Percentiles rank a stretch among this genome's conserved stretches.
phyloP scores from a whole-genome alignment of 2,797 vertebrate genomes.

The Xyrichtys novacula region DNA sequence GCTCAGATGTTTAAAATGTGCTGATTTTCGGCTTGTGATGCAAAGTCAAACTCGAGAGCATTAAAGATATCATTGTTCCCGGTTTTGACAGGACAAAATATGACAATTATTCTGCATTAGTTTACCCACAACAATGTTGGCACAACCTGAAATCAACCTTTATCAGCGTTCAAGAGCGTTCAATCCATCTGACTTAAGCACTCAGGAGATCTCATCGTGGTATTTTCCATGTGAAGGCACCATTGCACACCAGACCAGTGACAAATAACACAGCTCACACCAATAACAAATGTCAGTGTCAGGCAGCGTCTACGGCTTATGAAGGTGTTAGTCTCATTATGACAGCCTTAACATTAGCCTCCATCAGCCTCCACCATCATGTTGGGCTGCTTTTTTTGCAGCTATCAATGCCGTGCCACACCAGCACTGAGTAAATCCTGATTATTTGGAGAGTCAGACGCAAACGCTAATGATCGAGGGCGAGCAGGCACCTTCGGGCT shows the following conservation, averaged over 20 bases:
- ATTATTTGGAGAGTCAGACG: conserved; percentile 79
- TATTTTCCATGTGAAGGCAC: conserved; percentile 85
- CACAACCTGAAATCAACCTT: conserved; percentile 81
- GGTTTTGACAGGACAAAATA: conserved; percentile 76
- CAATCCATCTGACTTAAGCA: conserved; percentile 85
- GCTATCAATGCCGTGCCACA: conserved; percentile 28
- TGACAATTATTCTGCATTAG: conserved; percentile 87
- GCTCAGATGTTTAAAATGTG: conserved; percentile 3
- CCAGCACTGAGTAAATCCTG: conserved; percentile 73
- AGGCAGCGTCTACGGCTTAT: conserved; percentile 60
- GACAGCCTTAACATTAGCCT: conserved; percentile 66
- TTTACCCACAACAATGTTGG: conserved; percentile 75
- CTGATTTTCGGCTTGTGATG: conserved; percentile 24
- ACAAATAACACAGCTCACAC: conserved; percentile 79
- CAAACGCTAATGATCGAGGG: conserved; percentile 85
- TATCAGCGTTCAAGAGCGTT: conserved; percentile 81
- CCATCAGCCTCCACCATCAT: too few species aligned
- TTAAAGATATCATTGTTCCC: conserved; percentile 59
- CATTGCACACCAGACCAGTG: conserved; percentile 80
- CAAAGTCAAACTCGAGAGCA: conserved; percentile 41
- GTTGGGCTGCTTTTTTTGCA: conserved; percentile 43
- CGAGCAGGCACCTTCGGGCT: conserved; percentile 84
- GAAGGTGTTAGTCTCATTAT: conserved; percentile 68
- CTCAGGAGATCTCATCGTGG: conserved; percentile 80
- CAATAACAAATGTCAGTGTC: conserved; percentile 81